These are phyloP conservation scores for Raja brachyura DNA, from an alignment of 2,113 vertebrate genomes.

Conservation along the genomic window DNA sequence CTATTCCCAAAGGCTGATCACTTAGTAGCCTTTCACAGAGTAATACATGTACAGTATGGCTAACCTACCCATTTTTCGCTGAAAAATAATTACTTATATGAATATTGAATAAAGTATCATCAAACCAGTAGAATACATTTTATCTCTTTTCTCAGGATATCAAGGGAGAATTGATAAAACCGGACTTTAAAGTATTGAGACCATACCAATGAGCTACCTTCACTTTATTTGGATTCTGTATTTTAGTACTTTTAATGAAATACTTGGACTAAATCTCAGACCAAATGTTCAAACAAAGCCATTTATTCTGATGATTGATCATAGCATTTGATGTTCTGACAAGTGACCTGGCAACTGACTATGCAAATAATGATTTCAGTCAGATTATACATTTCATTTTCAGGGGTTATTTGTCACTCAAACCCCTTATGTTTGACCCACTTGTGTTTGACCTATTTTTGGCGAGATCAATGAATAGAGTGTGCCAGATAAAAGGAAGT, in stretches of 20 bases:
- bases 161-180: not conserved
- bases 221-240: not conserved
- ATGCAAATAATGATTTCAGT: not conserved
- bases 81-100: not conserved
- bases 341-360: not conserved
- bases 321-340: not conserved
- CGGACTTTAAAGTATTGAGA: not conserved
- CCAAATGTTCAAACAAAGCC: slow-evolving; percentile 1
- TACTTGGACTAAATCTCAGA: not conserved
- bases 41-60: not conserved
- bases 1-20: not conserved
- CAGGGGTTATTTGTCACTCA: not conserved
- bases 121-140: not conserved
- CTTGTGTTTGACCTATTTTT: not conserved
- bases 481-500: not conserved
- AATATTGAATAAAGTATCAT: not conserved
- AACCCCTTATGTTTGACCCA: not conserved
- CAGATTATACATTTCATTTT: not conserved
- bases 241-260: not conserved
- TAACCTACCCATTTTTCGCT: not conserved
- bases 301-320: not conserved
- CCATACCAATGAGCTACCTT: not conserved
- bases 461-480: not conserved
- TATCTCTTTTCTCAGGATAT: not conserved
- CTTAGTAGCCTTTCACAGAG: not conserved